phyloP scores from a whole-genome alignment of 2,797 vertebrate genomes.

The Gephyroberyx darwinii region DNA sequence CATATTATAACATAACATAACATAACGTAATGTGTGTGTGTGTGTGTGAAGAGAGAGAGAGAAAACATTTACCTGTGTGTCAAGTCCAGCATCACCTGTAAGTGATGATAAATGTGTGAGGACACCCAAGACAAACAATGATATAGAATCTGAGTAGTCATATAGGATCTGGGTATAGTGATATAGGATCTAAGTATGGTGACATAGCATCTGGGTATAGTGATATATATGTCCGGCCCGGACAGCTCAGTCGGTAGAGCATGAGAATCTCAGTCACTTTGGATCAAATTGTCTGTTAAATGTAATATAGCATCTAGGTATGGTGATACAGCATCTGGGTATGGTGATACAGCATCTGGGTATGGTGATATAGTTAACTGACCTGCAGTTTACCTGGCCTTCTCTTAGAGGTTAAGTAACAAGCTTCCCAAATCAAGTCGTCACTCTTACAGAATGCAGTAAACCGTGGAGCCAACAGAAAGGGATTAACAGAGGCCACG shows the following conservation, averaged over 20 bases:
- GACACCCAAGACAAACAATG: not conserved
- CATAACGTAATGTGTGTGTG: not conserved
- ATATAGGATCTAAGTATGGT: not conserved
- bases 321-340: not conserved
- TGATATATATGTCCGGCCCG: too few relatives aligned
- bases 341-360: too few relatives aligned
- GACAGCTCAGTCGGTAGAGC: too few relatives aligned
- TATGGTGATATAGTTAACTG: not conserved
- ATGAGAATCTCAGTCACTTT: too few relatives aligned
- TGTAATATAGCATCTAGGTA: not conserved
- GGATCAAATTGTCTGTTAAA: too few relatives aligned
- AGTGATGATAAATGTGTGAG: not conserved
- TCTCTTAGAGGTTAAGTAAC: not conserved
- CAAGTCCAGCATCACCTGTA: too few relatives aligned
- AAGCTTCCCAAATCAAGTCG: not conserved
- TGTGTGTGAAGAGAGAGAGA: not conserved
- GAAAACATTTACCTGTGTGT: too few relatives aligned
- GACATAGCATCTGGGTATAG: too few relatives aligned
- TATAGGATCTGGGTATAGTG: not conserved
- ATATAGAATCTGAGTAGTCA: constrained; percentile 3
- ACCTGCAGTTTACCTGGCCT: not conserved
- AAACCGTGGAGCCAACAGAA: not conserved
- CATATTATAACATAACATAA: not conserved
- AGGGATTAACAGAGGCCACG: not conserved
- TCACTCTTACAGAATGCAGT: constrained; percentile 3